These are phyloP conservation scores for Rhynchonycteris naso DNA, from an alignment of 2,797 vertebrate genomes.

Conservation along the genomic window DNA sequence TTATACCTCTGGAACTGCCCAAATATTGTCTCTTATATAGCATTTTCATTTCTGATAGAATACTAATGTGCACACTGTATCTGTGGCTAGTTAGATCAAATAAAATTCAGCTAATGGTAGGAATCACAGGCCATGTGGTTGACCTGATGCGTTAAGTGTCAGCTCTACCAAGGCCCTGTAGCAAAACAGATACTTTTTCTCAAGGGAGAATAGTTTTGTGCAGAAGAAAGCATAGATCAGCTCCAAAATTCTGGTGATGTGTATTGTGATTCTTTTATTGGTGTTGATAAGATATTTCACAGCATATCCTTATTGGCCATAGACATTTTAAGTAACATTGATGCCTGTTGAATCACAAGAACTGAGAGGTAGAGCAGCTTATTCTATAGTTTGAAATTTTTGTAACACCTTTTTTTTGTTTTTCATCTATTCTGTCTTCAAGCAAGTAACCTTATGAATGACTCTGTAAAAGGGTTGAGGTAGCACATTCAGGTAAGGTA, in stretches of 20 bases:
- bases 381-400: background rate
- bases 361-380: background rate
- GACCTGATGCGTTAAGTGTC: background rate
- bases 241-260: background rate
- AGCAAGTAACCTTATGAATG: background rate
- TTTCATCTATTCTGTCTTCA: background rate
- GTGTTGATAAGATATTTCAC: background rate
- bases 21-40: background rate
- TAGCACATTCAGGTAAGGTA: background rate
- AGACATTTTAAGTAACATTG: background rate
- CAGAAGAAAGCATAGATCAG: background rate
- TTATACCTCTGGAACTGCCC: background rate
- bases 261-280: background rate
- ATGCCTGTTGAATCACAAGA: background rate
- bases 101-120: background rate
- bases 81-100: background rate
- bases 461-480: background rate
- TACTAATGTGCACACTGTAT: background rate
- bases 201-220: background rate
- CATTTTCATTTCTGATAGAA: background rate
- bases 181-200: background rate
- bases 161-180: background rate
- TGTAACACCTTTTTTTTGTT: background rate
- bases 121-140: background rate
- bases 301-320: background rate